These are phyloP conservation scores for Onychomys leucogaster DNA, from an alignment of 2,797 vertebrate species.

Conservation along the genomic window DNA sequence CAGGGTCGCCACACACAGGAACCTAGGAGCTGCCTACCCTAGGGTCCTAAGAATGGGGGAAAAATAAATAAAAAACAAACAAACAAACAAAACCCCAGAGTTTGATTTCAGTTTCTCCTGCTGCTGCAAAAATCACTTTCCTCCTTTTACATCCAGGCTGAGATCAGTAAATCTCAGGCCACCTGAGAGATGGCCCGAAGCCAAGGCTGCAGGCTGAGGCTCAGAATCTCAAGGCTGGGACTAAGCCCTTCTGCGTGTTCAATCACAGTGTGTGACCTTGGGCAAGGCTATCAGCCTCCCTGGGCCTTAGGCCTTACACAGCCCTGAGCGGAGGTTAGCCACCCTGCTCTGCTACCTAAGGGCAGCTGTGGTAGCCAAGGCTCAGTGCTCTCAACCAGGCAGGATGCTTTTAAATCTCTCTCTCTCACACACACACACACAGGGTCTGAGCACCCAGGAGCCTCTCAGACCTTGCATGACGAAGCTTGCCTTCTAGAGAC, in stretches of 20 bases:
- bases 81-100: too few relatives aligned
- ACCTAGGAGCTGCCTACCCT: neutral
- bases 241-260: neutral
- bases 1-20: rapidly evolving
- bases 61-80: too few relatives aligned
- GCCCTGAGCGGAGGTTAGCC: neutral
- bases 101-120: neutral
- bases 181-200: neutral
- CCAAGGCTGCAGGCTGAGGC: neutral
- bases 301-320: neutral
- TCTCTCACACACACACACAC: too few relatives aligned
- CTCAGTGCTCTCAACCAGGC: neutral
- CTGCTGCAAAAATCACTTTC: neutral
- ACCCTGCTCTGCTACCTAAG: neutral
- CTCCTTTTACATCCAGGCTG: neutral
- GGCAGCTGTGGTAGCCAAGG: neutral
- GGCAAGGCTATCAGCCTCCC: neutral
- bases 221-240: neutral
- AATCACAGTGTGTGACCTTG: neutral
- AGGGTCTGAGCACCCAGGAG: neutral
- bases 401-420: neutral
- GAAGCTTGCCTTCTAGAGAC: neutral
- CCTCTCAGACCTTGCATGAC: neutral
- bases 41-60: neutral
- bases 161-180: neutral